Evolutionary conservation across 53 echinoderm and acorn worm species (phyloP).

Genomic region (Temnopleurus reevesii): DNA sequence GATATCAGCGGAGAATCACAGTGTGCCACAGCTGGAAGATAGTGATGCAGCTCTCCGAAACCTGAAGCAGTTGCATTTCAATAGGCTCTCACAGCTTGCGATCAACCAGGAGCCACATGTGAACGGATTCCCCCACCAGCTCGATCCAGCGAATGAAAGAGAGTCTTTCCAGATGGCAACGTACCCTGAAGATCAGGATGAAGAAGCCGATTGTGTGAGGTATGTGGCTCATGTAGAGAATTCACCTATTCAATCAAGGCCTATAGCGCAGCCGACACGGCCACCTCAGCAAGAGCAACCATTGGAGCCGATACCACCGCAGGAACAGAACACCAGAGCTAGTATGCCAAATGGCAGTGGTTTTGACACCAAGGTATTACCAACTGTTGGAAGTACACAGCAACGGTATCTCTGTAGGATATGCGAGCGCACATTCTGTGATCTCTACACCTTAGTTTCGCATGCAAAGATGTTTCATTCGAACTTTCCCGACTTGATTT

Average conservation of each 20-base stretch:
- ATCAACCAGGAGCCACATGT: not conserved
- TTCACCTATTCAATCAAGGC: not conserved
- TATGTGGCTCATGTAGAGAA: not conserved
- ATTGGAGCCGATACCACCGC: not conserved
- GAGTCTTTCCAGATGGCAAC: not conserved
- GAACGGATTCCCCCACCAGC: not conserved
- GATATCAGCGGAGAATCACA: not conserved
- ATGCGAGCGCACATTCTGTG: slow-evolving; percentile 50
- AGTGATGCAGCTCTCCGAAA: not conserved
- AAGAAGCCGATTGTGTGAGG: not conserved
- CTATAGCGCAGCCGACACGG: not conserved
- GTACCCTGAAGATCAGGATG: not conserved
- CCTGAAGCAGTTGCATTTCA: slow-evolving; percentile 23
- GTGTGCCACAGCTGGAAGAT: not conserved
- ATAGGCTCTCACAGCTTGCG: not conserved
- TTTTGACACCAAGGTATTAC: not conserved
- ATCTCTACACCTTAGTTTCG: slow-evolving; percentile 25
- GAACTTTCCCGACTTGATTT: not conserved
- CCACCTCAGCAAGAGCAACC: not conserved
- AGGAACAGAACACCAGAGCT: not conserved
- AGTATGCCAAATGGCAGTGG: not conserved
- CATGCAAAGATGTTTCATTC: slow-evolving; percentile 51
- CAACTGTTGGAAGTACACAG: not conserved
- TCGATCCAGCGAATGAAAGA: not conserved
- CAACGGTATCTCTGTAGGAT: slow-evolving; percentile 48